A percentile compares a stretch with the other conserved stretches of the same genome.
These are phyloP conservation scores for Aphis craccivora DNA, from an alignment of 1,140 invertebrate species.

Conservation along the genomic window DNA sequence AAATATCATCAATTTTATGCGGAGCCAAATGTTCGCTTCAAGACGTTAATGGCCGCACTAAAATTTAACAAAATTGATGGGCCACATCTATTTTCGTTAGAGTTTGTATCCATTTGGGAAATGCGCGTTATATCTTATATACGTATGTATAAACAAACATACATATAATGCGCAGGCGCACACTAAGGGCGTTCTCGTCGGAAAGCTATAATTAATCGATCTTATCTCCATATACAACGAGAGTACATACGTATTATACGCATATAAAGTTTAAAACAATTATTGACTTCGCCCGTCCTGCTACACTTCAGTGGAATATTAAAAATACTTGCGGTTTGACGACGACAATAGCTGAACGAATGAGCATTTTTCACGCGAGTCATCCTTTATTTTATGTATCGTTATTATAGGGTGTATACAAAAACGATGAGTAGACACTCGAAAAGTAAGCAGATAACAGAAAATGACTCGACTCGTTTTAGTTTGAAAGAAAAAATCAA, in stretches of 20 bases:
- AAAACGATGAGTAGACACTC: no score
- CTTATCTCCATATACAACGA: not conserved
- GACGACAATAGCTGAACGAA: not conserved
- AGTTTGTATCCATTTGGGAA: constrained; percentile 40
- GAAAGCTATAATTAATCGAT: constrained; percentile 21
- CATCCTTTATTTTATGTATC: not conserved
- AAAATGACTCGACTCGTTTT: no score
- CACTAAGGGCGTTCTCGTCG: not conserved
- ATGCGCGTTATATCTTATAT: not conserved
- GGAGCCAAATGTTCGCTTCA: constrained; percentile 7
- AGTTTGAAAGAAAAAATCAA: no score
- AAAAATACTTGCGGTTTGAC: not conserved
- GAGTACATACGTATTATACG: not conserved
- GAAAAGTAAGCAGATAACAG: no score
- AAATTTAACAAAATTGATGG: constrained; percentile 51
- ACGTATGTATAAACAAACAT: not conserved
- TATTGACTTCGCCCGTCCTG: not conserved
- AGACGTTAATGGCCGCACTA: constrained; percentile 34
- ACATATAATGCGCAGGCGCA: not conserved
- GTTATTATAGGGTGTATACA: no score
- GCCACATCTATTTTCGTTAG: constrained; percentile 42
- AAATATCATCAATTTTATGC: constrained; percentile 44
- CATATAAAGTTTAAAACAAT: not conserved
- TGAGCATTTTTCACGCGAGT: not conserved
- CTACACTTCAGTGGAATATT: not conserved